Conservation (phyloP, 2,888 invertebrate species). For the Hecatera dysodea region DNA sequence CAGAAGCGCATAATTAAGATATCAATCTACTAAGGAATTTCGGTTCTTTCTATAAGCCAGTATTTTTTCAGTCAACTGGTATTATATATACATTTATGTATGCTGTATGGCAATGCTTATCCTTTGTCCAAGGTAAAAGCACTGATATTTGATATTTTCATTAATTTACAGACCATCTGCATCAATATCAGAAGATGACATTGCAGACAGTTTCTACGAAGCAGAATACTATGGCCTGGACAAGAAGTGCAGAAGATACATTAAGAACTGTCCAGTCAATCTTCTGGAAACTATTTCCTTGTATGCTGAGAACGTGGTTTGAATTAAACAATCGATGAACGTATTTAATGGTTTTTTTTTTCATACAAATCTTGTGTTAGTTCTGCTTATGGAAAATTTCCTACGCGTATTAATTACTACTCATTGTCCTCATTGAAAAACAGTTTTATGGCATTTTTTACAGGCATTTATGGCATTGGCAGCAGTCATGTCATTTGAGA, state of each 20-base stretch:
- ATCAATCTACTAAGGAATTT: neutral
- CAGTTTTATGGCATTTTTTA: too few species aligned
- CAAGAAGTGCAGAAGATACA: constrained; percentile 88
- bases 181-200: constrained; percentile 88
- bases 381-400: too few species aligned
- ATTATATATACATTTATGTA: too few species aligned
- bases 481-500: too few species aligned
- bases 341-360: neutral
- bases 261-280: constrained; percentile 87
- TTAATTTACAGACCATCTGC: constrained; percentile 90
- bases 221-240: constrained; percentile 90
- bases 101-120: too few species aligned
- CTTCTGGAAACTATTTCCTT: constrained; percentile 91
- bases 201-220: constrained; percentile 89
- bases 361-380: too few species aligned
- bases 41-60: neutral
- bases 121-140: too few species aligned
- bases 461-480: too few species aligned
- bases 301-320: constrained; percentile 62
- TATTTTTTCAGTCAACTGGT: too few species aligned
- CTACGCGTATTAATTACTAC: too few species aligned
- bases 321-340: constrained; percentile 18
- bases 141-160: too few species aligned
- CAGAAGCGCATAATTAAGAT: neutral
- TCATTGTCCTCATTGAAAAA: too few species aligned